Conservation (phyloP, 2,113 vertebrate genomes). For the Spermophilus dauricus region DNA sequence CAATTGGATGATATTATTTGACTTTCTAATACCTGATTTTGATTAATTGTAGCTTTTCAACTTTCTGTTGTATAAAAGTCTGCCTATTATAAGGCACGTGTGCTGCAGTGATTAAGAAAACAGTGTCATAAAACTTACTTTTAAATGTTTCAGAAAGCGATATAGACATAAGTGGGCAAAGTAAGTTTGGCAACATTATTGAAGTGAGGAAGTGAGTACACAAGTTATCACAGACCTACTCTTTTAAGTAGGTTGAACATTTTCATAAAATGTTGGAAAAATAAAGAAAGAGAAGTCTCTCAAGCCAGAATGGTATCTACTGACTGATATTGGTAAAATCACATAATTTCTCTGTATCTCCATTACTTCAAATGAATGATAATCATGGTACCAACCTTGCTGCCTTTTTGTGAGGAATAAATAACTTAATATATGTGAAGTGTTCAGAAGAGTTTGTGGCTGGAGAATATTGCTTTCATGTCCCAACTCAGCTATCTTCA, state of each 20-base stretch:
- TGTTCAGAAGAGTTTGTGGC: neutral
- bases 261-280: neutral
- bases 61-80: neutral
- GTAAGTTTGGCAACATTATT: neutral
- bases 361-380: neutral
- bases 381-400: neutral
- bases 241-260: neutral
- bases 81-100: neutral
- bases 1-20: neutral
- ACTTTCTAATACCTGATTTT: neutral
- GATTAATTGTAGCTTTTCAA: neutral
- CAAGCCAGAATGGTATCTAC: neutral
- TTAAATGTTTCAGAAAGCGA: neutral
- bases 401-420: neutral
- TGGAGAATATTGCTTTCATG: neutral
- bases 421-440: neutral
- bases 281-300: neutral
- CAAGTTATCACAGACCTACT: neutral
- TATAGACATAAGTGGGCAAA: neutral
- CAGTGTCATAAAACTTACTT: neutral
- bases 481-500: neutral
- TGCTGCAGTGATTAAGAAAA: neutral
- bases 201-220: neutral
- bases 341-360: neutral
- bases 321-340: neutral